Evolutionary conservation across 2,113 vertebrate species (phyloP), one percentile per base, ranked within the genome.

Genomic region (Dromas ardeola): DNA sequence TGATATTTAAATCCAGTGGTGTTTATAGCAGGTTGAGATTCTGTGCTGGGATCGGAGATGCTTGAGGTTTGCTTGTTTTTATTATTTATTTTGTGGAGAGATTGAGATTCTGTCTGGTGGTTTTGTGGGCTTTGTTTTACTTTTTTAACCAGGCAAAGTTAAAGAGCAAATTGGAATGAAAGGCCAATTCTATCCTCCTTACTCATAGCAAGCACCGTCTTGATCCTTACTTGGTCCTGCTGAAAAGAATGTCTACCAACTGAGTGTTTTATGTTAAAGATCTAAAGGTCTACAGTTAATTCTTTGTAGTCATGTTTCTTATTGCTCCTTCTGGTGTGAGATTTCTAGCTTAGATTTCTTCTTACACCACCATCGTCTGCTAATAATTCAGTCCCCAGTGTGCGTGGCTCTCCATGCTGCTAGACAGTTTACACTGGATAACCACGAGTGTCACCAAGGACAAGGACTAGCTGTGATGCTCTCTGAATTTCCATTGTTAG

Each of bases 1-100:
- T 38, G 85, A 90, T 94, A 94, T 94, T 94, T 90, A 95, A 96
- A 96, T 93, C 84, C 84, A 90, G 53, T 23, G 25, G 63, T 30
- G 59, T 81, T 96, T 70, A 52, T 58, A 72, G 78, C 21, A 74
- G 90, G 40, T 67, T 55, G 81, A 85, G 42, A 15, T 86, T 73
- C 72, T 82, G 49, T 72, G 72, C 55, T 61, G 71, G 73, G 63
- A 76, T 70, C 2, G 9, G 76, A 62, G 59, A 66, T 22, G 36
- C 42, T 80, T 42, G 78, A 88, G 58, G 53, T 55, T 65, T 85
- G 78, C 27, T 93, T 59, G 47, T 2, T 58, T 88, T 80, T 82
- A 32, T 50, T 80, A 56, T 81, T 94, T 88, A 36, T 90, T 91
- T 72, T 50, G 30, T 71, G 56, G 34, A 26, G 32, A 86, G 10